A percentile compares a stretch with the other conserved stretches of the same genome.
These are phyloP conservation scores for Albula glossodonta DNA, from an alignment of 2,113 vertebrate species.

Conservation along the genomic window DNA sequence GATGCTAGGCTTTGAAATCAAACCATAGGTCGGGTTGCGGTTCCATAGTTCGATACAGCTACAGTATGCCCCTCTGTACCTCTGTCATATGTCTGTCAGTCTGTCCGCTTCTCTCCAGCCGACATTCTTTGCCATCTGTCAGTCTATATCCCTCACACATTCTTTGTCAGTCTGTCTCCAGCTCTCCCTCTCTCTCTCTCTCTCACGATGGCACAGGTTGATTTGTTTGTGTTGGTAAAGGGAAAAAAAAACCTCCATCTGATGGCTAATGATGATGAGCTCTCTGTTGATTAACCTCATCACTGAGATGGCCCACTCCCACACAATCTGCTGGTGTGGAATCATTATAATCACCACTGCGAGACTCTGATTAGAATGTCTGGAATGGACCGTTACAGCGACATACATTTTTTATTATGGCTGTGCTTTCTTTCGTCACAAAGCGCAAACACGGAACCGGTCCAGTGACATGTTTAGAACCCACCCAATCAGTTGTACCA, in stretches of 20 bases:
- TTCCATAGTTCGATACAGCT: too few species aligned
- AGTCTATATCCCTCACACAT: too few species aligned
- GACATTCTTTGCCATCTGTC: not conserved
- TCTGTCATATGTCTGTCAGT: not conserved
- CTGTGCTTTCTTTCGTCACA: not conserved
- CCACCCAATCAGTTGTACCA: not conserved
- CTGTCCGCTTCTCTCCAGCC: not conserved
- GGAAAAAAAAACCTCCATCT: slow-evolving; percentile 24
- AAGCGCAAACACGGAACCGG: not conserved
- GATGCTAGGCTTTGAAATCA: too few species aligned
- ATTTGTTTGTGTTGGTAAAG: slow-evolving; percentile 24
- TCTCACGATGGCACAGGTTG: slow-evolving; percentile 3
- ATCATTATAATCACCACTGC: slow-evolving; percentile 23
- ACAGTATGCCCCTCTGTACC: too few species aligned
- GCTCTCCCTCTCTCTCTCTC: not conserved
- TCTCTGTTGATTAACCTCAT: slow-evolving; percentile 40
- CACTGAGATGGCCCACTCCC: slow-evolving; percentile 25
- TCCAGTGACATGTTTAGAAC: not conserved
- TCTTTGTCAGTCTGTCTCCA: not conserved
- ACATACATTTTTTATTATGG: not conserved
- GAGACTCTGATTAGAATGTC: not conserved
- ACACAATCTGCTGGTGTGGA: slow-evolving; percentile 23
- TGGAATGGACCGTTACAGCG: not conserved
- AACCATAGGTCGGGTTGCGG: too few species aligned
- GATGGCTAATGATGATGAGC: slow-evolving; percentile 35